A percentile compares a stretch with the other conserved stretches of the same genome.
phyloP scores from a whole-genome alignment of 1,140 invertebrate genomes.

The Trichonephila inaurata region DNA sequence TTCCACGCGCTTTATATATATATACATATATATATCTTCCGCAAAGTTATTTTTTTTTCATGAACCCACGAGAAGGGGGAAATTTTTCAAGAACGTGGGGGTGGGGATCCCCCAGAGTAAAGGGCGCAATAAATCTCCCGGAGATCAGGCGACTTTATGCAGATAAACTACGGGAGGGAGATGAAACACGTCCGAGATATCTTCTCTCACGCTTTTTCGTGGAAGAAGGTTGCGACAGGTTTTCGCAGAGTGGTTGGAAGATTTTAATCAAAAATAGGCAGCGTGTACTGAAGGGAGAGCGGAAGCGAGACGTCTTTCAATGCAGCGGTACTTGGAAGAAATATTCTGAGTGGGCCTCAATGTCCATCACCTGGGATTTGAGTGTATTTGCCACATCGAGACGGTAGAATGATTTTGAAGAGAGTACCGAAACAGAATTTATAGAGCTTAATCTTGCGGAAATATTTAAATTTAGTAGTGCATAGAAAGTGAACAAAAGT shows the following conservation, averaged over 20 bases:
- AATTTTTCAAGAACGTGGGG: background rate
- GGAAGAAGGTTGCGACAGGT: background rate
- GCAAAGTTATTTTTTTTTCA: background rate
- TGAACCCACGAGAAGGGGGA: background rate
- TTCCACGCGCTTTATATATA: too few species aligned
- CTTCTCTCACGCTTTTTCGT: background rate
- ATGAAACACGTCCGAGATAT: background rate
- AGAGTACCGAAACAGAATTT: too few species aligned
- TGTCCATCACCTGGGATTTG: background rate
- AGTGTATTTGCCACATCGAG: background rate
- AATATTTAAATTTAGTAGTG: too few species aligned
- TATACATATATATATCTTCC: background rate
- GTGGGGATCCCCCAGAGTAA: background rate
- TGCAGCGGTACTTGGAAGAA: background rate
- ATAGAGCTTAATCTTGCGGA: too few species aligned
- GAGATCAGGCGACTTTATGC: conserved; percentile 26
- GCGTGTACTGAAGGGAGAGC: background rate
- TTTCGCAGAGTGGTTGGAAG: background rate
- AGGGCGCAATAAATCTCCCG: background rate
- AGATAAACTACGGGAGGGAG: background rate
- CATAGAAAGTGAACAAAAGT: too few species aligned
- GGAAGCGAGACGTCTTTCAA: background rate
- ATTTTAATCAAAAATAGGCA: background rate
- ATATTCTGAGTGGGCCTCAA: background rate
- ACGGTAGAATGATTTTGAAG: background rate